Conservation (phyloP, 2,797 vertebrate species). For the Acridotheres tristis region DNA sequence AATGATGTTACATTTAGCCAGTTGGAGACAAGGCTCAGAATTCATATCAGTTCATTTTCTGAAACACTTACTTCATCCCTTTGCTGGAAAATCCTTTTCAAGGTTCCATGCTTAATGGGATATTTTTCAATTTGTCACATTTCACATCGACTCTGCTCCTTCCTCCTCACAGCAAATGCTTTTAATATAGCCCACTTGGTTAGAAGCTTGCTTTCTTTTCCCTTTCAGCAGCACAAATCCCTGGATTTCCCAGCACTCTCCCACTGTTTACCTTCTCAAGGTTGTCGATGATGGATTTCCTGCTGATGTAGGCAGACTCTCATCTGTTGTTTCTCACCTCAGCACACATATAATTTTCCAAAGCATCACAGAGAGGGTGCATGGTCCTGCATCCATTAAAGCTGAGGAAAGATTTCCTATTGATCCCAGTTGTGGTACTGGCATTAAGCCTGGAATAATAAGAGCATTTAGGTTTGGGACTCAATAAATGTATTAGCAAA, state of each 20-base stretch:
- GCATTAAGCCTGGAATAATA: constrained; percentile 30
- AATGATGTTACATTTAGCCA: constrained; percentile 59
- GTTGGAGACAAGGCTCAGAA: constrained; percentile 45
- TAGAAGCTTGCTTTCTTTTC: constrained; percentile 8
- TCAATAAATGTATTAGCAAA: constrained; percentile 16
- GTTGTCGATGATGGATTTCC: constrained; percentile 43
- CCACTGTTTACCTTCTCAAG: constrained; percentile 44
- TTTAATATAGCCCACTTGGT: constrained; percentile 36
- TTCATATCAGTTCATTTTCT: constrained; percentile 50
- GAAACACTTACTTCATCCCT: constrained; percentile 48
- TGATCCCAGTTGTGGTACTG: constrained; percentile 14
- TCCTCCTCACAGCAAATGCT: constrained; percentile 36
- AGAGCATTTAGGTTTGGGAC: background rate
- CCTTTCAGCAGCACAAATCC: constrained; percentile 16
- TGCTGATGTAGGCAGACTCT: constrained; percentile 5
- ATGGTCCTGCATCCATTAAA: constrained; percentile 51
- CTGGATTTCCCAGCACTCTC: constrained; percentile 24
- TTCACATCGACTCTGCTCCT: constrained; percentile 9
- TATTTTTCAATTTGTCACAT: constrained; percentile 50
- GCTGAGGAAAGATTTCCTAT: background rate
- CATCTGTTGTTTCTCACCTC: constrained; percentile 50
- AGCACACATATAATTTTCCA: constrained; percentile 48
- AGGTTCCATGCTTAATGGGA: constrained; percentile 30
- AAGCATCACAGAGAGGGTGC: background rate
- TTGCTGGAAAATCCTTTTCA: constrained; percentile 36